These are phyloP conservation scores for Dimorphilus gyrociliatus DNA, from an alignment of 2,888 invertebrate genomes.

Conservation along the genomic window DNA sequence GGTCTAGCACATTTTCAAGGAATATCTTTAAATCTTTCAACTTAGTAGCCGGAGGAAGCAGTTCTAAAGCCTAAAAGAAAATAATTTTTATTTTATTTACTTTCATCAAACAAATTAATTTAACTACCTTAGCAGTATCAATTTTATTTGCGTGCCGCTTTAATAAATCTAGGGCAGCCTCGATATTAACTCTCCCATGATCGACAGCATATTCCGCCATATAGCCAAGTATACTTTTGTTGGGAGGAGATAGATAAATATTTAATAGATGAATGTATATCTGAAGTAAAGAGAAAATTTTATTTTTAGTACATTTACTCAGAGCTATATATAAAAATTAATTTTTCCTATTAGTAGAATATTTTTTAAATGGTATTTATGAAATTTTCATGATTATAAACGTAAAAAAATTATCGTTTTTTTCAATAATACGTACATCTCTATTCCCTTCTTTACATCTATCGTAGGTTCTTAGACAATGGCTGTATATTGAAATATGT, in stretches of 20 bases:
- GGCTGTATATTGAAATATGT: constrained; percentile 17
- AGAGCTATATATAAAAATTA: background rate
- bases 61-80: constrained; percentile 48
- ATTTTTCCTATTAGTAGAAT: too few species aligned
- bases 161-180: constrained; percentile 60
- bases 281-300: constrained; percentile 19
- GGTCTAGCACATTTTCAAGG: constrained; percentile 55
- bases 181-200: constrained; percentile 53
- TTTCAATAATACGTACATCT: constrained; percentile 22
- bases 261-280: constrained; percentile 51
- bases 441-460: constrained; percentile 21
- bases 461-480: constrained; percentile 47
- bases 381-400: too few species aligned
- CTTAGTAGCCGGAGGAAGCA: constrained; percentile 63
- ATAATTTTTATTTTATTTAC: too few species aligned
- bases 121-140: constrained; percentile 54
- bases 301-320: background rate
- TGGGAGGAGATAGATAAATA: constrained; percentile 45
- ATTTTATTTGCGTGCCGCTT: constrained; percentile 69
- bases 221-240: constrained; percentile 34
- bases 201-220: too few species aligned
- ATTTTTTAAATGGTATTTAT: too few species aligned
- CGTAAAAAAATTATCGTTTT: background rate
- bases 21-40: constrained; percentile 49
- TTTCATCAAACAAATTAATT: background rate